Base-by-base conservation (phyloP, 1,140 invertebrate species). In the Ips nitidus region DNA sequence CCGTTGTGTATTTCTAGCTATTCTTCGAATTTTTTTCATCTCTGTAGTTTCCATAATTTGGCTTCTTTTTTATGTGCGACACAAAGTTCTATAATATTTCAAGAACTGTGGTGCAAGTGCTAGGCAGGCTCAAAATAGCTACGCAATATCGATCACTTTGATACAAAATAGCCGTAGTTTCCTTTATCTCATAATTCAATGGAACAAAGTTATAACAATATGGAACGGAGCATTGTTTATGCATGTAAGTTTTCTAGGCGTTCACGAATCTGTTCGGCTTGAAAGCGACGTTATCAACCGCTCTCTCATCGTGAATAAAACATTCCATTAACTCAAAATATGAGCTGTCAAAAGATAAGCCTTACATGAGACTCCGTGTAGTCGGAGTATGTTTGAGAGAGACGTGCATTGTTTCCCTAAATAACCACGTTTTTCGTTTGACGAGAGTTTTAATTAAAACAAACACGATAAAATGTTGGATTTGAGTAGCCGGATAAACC, bases 341-440 rank as follows among this genome's bases (percentile, higher is more conserved):
- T 63, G 41, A 70, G 55, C 69, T 70, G 69, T 70, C 69, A 70
- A 52, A 56, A 66, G 69, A 70, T 70, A 70, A 66, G 56, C 64
- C 43, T 47, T 58, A 66, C 43, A 66, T 58, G 64, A 58, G 55
- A 66, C 53, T 58, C 37, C 41, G 43, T 66, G 53, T 66, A 58
- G 40, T 5, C 52, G 62, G 52, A 42, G 52, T 42, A 55, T 65
- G 52, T 55, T 22, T 65, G 47, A 38, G 41, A n/a, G 52, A 43
- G 42, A 66, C 55, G 53, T 47, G 64, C 55, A 58, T 66, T 66
- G 55, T 63, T 63, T 61, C 41, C n/a, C 6, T 55, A 36, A 65
- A 65, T 56, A 65, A 1, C 41, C 56, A 4, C n/a, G n/a, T 65
- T 55, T 65, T 65, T 63, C 47, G 50, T 63, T 63, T 52, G 61